Evolutionary conservation across 1,140 invertebrate genomes (phyloP).

Genomic region (Sitobion miscanthi): DNA sequence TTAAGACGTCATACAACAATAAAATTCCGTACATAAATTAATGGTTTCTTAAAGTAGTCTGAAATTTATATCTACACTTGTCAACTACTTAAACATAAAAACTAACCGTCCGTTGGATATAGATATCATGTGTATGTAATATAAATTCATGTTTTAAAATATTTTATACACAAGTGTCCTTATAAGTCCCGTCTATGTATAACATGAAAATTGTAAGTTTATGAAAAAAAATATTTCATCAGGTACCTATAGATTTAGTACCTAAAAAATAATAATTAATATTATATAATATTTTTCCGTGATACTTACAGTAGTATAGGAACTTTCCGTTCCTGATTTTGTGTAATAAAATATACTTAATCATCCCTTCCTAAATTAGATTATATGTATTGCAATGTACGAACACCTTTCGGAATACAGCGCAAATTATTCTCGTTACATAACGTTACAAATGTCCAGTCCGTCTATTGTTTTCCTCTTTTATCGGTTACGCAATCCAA

Average conservation of each 20-base stretch:
- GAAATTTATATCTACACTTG: constrained; percentile 52
- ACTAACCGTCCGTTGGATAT: neutral
- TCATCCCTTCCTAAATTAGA: neutral
- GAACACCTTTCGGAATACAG: neutral
- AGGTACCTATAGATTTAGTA: neutral
- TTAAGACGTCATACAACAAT: constrained; percentile 35
- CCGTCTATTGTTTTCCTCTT: constrained; percentile 32
- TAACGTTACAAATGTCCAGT: neutral
- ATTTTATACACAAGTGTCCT: neutral
- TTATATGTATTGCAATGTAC: neutral
- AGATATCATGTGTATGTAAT: neutral
- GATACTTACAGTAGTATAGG: neutral
- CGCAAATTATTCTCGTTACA: neutral
- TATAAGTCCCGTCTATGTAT: neutral
- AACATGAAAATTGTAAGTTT: neutral
- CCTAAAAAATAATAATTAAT: neutral
- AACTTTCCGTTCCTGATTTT: neutral
- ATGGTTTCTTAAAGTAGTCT: constrained; percentile 47
- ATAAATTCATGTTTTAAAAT: neutral
- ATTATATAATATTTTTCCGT: neutral
- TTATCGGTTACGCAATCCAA: constrained; percentile 14
- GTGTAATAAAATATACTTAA: neutral
- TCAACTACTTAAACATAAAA: constrained; percentile 55
- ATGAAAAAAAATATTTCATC: neutral
- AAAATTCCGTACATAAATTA: constrained; percentile 51